Base-by-base conservation (phyloP, 2,113 vertebrate species). In the Sylvia atricapilla region DNA sequence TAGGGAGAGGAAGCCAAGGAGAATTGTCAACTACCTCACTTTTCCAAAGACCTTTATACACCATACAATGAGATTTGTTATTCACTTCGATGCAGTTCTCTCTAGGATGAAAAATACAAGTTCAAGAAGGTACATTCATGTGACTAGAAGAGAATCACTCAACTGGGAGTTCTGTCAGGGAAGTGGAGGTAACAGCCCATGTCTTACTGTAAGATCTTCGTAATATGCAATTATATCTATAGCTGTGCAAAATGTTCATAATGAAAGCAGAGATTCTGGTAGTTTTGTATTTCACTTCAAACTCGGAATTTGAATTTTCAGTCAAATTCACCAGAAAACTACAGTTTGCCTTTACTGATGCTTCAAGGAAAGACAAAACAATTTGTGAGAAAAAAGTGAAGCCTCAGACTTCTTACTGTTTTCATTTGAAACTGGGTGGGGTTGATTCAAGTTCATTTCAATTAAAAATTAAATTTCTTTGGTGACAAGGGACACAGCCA, bases 161-260 rank as follows among this genome's bases (percentile, higher is more conserved):
- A 81, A 19, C 83, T 84, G 83, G 79, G 88, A 96, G 53, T 72
- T 90, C 56, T 94, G 90, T 88, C 85, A 96, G 52, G 39, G 83
- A 94, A 92, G 5, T 8, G 0, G 53, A 56, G 83, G 56, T 96
- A 96, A 93, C 79, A 95, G 68, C 28, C 83, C 83, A 84, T 86
- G 68, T 60, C 92, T 81, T 92, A 72, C 72, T 52, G 13, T 60
- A 95, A 93, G 90, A 95, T 88, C 89, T 88, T 93, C 88, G 87
- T 90, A 92, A 93, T 64, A 78, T 13, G 28, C 44, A 81, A 92
- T 95, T 92, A 87, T 39, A 67, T 62, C 76, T 84, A 82, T 49
- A 64, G 56, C 47, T 87, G n/a, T 84, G 53, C 84, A 83, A 95
- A 96, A 78, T 28, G 35, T 44, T 86, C 76, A 30, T 78, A 86